These are phyloP conservation scores for Phymorhynchus buccinoides DNA, from an alignment of 1,140 invertebrate species.

Conservation along the genomic window DNA sequence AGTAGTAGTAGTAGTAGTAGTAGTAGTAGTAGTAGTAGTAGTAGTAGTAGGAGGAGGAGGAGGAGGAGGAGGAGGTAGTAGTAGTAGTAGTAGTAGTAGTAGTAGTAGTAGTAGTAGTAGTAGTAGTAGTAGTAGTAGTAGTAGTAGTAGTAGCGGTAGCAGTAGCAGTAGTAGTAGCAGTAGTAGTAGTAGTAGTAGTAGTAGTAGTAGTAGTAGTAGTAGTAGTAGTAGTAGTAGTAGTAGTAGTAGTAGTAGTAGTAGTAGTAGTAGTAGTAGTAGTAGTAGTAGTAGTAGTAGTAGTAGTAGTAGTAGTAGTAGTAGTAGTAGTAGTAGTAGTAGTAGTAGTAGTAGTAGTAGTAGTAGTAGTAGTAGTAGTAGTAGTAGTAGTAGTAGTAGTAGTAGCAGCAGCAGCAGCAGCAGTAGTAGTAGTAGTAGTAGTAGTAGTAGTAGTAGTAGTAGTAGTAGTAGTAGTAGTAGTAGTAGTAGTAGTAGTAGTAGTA, in stretches of 20 bases:
- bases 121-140: not conserved
- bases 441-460: slow-evolving; percentile 23
- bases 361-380: slow-evolving; percentile 36
- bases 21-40: slow-evolving; percentile 11
- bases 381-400: slow-evolving; percentile 32
- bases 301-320: slow-evolving; percentile 38
- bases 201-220: slow-evolving; percentile 33
- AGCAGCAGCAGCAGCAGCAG: slow-evolving; percentile 13
- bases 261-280: slow-evolving; percentile 33
- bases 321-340: slow-evolving; percentile 31
- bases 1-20: slow-evolving; percentile 13
- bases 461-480: slow-evolving; percentile 20
- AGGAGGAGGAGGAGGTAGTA: too few relatives aligned
- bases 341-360: slow-evolving; percentile 35
- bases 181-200: slow-evolving; percentile 28
- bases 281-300: slow-evolving; percentile 40
- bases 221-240: slow-evolving; percentile 33
- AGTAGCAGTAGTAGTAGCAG: slow-evolving; percentile 9
- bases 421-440: too few relatives aligned
- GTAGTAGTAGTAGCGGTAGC: slow-evolving; percentile 4
- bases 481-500: not conserved
- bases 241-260: slow-evolving; percentile 27
- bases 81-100: slow-evolving; percentile 11
- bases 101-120: not conserved
- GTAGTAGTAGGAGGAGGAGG: too few relatives aligned